phyloP scores from a whole-genome alignment of 2,888 invertebrate genomes.

The Cheiracanthium punctorium region DNA sequence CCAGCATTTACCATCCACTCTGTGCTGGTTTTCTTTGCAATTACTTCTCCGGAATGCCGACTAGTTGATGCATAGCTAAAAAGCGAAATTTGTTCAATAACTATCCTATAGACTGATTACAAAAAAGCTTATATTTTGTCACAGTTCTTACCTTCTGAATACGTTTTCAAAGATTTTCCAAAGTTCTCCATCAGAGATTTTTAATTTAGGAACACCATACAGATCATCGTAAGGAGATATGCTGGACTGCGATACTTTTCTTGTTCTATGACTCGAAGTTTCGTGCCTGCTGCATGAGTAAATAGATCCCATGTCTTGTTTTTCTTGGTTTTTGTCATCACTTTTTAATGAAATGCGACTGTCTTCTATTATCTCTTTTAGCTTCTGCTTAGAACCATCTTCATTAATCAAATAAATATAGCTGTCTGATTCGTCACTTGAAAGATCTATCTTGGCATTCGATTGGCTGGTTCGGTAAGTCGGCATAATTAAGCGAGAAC shows the following conservation, averaged over 20 bases:
- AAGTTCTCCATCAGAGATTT: conserved; percentile 9
- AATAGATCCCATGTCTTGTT: not conserved
- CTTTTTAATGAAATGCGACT: no score
- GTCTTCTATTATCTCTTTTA: no score
- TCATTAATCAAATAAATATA: not conserved
- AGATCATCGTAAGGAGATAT: not conserved
- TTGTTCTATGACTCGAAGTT: not conserved
- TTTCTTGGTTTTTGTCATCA: not conserved
- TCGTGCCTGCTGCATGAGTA: not conserved
- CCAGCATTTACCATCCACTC: conserved; percentile 27
- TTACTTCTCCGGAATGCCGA: conserved; percentile 22
- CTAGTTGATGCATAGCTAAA: conserved; percentile 19
- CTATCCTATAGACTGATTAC: not conserved
- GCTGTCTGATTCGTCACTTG: not conserved
- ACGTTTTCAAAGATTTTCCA: not conserved
- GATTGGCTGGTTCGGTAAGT: not conserved
- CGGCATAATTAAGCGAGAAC: not conserved
- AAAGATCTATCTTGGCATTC: not conserved
- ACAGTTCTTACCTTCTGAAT: conserved; percentile 14
- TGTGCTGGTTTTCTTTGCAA: conserved; percentile 21
- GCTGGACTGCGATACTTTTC: not conserved
- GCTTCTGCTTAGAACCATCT: no score
- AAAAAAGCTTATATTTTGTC: not conserved
- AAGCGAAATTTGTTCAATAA: not conserved
- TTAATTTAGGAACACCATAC: not conserved